phyloP scores from a whole-genome alignment of 64 coral and sea anemone genomes.

The Montipora sp. region DNA sequence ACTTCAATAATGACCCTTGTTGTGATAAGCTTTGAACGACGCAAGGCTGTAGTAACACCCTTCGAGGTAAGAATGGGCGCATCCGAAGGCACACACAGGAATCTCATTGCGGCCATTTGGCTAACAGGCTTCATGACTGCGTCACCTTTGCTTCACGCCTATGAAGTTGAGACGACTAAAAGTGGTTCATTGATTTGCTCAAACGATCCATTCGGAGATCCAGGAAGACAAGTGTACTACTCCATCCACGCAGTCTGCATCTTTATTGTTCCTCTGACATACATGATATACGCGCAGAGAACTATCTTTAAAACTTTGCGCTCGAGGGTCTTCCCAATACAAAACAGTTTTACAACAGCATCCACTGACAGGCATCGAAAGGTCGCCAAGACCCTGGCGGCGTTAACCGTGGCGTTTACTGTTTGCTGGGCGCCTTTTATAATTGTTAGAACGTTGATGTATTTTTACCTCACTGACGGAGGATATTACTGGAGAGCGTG shows the following conservation, averaged over 20 bases:
- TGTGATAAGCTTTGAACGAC: conserved; percentile 31
- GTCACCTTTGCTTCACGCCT: conserved; percentile 50
- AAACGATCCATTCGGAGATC: conserved; percentile 30
- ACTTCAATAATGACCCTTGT: conserved; percentile 50
- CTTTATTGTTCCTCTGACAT: conserved; percentile 16
- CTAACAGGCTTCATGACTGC: not conserved
- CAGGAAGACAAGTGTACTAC: conserved; percentile 54
- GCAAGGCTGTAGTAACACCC: conserved; percentile 13
- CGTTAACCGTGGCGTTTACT: conserved; percentile 41
- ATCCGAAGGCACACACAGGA: not conserved
- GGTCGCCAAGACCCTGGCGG: conserved; percentile 20
- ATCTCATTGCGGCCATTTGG: not conserved
- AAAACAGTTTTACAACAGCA: not conserved
- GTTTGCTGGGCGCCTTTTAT: conserved; percentile 54
- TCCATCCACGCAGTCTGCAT: conserved; percentile 6
- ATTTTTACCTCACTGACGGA: conserved; percentile 16
- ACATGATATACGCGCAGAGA: conserved; percentile 30
- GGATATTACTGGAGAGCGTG: conserved; percentile 39
- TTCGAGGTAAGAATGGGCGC: not conserved
- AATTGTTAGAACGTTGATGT: conserved; percentile 41
- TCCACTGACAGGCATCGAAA: not conserved
- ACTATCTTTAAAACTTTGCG: conserved; percentile 35
- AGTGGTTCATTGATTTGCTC: not conserved
- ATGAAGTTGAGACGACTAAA: not conserved
- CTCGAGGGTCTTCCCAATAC: not conserved